Evolutionary conservation across 92 coral and sea anemone genomes (phyloP).

Genomic region (Zoanthus sociatus): DNA sequence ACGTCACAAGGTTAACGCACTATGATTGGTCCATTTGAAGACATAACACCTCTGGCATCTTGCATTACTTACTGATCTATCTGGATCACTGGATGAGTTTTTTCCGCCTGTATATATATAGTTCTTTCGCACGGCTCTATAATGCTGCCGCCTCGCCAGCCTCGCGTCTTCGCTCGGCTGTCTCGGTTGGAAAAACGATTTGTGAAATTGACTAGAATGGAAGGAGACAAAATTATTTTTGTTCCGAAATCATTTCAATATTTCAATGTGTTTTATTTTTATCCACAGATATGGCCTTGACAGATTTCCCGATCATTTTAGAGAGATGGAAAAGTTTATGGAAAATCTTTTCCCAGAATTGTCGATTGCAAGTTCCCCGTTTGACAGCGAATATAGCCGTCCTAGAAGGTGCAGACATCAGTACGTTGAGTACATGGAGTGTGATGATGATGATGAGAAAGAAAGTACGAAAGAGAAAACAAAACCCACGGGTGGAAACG

Average conservation of each 20-base stretch:
- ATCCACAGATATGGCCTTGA: conserved; percentile 6
- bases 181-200: background rate
- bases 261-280: background rate
- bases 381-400: background rate
- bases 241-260: background rate
- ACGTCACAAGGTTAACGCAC: too few relatives aligned
- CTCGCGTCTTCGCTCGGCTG: too few relatives aligned
- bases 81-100: too few relatives aligned
- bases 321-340: conserved; percentile 35
- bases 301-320: conserved; percentile 36
- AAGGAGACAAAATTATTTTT: background rate
- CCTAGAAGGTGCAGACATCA: conserved; percentile 8
- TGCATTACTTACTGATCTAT: too few relatives aligned
- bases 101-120: too few relatives aligned
- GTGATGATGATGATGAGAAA: conserved; percentile 31
- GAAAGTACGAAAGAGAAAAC: too few relatives aligned
- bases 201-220: background rate
- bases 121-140: too few relatives aligned
- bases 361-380: conserved; percentile 26
- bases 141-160: too few relatives aligned
- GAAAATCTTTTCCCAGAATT: conserved; percentile 25
- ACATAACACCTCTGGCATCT: too few relatives aligned
- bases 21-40: too few relatives aligned
- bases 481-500: too few relatives aligned
- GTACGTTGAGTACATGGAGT: conserved; percentile 19